Evolutionary conservation across 2,113 vertebrate genomes (phyloP).

Genomic region (Amblyornis subalaris): DNA sequence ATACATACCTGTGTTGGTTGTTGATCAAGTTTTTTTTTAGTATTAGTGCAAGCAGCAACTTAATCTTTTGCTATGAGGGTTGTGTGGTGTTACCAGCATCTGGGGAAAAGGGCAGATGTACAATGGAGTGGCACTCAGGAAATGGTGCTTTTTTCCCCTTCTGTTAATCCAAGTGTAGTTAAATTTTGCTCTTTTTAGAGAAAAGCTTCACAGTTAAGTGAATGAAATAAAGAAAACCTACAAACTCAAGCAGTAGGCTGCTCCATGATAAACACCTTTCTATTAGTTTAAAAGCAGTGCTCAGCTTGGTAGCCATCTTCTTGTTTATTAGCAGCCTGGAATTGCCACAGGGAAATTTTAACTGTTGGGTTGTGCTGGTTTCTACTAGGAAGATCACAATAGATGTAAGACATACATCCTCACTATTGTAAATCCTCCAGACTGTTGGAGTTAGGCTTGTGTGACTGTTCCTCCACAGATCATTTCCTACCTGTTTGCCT

Average conservation of each 20-base stretch:
- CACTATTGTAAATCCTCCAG: background rate
- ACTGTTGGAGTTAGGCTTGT: background rate
- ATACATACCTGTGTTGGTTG: background rate
- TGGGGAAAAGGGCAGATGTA: background rate
- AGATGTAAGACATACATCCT: background rate
- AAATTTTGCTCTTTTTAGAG: background rate
- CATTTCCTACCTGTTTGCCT: background rate
- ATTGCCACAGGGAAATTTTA: background rate
- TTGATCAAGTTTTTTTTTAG: background rate
- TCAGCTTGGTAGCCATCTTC: background rate
- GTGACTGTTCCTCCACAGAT: background rate
- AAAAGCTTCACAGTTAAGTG: background rate
- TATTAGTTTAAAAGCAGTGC: background rate
- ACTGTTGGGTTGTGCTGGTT: background rate
- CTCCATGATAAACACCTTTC: background rate
- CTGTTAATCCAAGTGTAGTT: background rate
- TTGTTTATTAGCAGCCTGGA: background rate
- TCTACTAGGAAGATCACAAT: background rate
- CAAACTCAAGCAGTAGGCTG: background rate
- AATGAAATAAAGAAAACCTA: background rate
- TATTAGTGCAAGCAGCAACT: background rate
- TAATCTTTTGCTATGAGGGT: background rate
- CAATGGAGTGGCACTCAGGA: background rate
- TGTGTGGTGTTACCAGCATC: background rate
- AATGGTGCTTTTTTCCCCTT: background rate